Evolutionary conservation across 1,140 invertebrate genomes (phyloP), one percentile per base, ranked within the genome.

Genomic region (Teleogryllus occipitalis): DNA sequence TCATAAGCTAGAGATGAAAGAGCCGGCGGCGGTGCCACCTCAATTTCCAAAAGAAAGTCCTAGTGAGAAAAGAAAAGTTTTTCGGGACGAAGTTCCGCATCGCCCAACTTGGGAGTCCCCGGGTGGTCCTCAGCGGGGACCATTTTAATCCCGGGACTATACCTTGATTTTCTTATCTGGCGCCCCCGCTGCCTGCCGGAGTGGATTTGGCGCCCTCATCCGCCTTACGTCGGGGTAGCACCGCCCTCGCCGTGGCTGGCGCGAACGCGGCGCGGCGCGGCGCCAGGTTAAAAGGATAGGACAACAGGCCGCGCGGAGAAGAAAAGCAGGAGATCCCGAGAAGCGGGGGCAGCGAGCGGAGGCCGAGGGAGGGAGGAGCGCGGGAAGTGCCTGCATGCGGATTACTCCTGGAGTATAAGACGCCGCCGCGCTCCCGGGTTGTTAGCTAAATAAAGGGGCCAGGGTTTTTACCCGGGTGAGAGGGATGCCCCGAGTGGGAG

Each of bases 331-430:
- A 39, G 27, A 39, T 39, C 27, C 27, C 27, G 27, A 39, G 27
- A 39, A 39, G 27, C 27, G 27, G 1, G 27, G 27, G 27, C 18
- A 7, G 54, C 2, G 54, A 65, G 54, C 54, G 18, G 54, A 7
- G 54, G 54, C 2, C 54, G 54, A 7, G 54, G 18, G 2, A 7
- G 54, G 7, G 54, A 65, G 54, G 54, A 18, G 10, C 0, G 10
- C 0, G 10, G 54, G 18, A 65, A 65, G 18, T 65, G 54, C 18
- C 54, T 65, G 54, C 10, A 65, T 10, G 54, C 10, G 54, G 54
- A 65, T 65, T 65, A 65, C 54, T 65, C 54, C 54, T 65, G 54
- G 54, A 65, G 54, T 65, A 65, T 65, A 65, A 65, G 54, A 18
- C 54, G 18, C 10, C 49, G 8, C 8, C 54, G 10, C 18, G 54